Conservation (phyloP, 2,113 vertebrate genomes). For the Rhea pennata region DNA sequence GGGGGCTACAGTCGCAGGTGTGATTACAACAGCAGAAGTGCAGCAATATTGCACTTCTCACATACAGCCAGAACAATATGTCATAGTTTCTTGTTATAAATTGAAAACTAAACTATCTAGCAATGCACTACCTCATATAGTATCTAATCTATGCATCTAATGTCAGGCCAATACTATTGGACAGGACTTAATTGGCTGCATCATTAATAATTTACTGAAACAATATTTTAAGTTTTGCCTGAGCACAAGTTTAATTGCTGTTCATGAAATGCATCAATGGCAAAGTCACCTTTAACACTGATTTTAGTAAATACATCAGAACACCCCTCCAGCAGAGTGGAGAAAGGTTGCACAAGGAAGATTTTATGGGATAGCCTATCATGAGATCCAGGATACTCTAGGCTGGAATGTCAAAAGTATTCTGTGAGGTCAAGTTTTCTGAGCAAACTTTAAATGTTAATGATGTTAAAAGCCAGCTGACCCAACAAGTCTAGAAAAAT, state of each 20-base stretch:
- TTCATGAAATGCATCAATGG: slow-evolving; percentile 17
- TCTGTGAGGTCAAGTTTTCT: neutral
- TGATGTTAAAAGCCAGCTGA: neutral
- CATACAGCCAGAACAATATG: neutral
- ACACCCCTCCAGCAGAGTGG: neutral
- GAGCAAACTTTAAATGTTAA: neutral
- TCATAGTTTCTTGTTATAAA: neutral
- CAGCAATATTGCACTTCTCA: neutral
- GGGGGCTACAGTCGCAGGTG: neutral
- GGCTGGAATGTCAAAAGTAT: neutral
- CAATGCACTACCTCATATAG: neutral
- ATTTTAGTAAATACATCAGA: slow-evolving; percentile 17
- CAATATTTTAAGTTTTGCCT: slow-evolving; percentile 18
- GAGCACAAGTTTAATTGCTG: slow-evolving; percentile 16
- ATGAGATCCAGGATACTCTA: neutral
- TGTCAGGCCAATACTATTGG: neutral
- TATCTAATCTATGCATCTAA: slow-evolving; percentile 7
- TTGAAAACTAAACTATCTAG: slow-evolving; percentile 5
- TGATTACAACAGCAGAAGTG: neutral
- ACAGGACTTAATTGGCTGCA: neutral
- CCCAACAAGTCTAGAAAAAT: neutral
- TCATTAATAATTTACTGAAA: slow-evolving; percentile 54
- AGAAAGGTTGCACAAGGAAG: neutral
- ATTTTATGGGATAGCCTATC: neutral
- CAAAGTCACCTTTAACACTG: slow-evolving; percentile 53